Conservation (phyloP, 2,113 vertebrate genomes). For the Cyanoramphus novaezelandiae region DNA sequence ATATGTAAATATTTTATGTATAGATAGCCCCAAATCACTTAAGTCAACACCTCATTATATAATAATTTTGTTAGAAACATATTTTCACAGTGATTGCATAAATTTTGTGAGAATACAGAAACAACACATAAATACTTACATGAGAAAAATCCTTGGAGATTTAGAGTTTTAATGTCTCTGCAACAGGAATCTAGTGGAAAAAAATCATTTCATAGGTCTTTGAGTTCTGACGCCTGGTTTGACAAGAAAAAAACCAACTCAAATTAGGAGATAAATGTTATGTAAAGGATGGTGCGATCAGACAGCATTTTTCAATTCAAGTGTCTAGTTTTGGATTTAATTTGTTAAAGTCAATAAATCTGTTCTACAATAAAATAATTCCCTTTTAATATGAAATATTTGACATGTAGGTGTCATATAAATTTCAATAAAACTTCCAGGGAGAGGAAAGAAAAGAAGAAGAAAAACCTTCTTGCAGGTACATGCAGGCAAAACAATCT, state of each 20-base stretch:
- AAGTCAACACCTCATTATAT: not conserved
- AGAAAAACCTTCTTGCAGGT: not conserved
- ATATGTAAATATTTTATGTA: not conserved
- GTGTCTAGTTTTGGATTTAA: not conserved
- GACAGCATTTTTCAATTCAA: not conserved
- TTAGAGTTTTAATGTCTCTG: not conserved
- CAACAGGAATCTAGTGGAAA: not conserved
- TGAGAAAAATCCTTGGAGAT: not conserved
- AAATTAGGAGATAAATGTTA: not conserved
- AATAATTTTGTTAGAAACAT: not conserved
- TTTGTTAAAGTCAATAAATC: not conserved
- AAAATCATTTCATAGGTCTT: not conserved
- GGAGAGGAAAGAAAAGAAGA: not conserved
- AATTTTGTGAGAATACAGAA: not conserved
- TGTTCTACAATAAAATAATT: not conserved
- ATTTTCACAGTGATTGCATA: not conserved
- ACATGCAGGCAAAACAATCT: not conserved
- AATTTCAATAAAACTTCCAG: not conserved
- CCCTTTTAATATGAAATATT: not conserved
- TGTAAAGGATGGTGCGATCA: not conserved
- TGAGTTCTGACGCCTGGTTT: not conserved
- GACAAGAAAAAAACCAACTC: not conserved
- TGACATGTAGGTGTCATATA: fast-evolving
- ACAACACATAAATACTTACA: not conserved
- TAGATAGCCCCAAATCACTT: not conserved